These are phyloP conservation scores for Saccostrea glomerata DNA, from an alignment of 1,140 invertebrate species.

Conservation along the genomic window DNA sequence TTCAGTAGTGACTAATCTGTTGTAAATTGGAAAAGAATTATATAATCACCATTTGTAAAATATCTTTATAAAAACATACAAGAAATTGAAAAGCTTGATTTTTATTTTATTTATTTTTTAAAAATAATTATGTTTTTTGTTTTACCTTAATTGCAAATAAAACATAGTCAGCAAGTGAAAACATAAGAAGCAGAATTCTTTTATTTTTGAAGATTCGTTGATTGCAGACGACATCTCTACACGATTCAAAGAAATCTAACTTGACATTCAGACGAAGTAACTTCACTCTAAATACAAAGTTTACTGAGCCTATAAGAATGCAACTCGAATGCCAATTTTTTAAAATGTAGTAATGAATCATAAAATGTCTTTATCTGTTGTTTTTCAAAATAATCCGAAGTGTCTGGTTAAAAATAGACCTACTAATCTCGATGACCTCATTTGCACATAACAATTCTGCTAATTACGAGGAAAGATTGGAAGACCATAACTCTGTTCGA, in stretches of 20 bases:
- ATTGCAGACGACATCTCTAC: no score
- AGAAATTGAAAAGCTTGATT: no score
- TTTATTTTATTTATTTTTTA: no score
- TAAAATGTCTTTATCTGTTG: constrained; percentile 37
- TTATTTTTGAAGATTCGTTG: neutral
- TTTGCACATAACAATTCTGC: constrained; percentile 12
- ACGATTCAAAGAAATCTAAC: neutral
- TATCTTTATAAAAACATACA: no score
- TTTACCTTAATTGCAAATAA: no score
- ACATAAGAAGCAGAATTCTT: neutral
- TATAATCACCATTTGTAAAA: no score
- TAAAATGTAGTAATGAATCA: constrained; percentile 32
- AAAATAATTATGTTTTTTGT: no score
- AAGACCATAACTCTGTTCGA: neutral
- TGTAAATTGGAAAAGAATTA: no score
- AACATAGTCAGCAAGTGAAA: no score
- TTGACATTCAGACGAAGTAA: neutral
- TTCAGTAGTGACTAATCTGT: constrained; percentile 8
- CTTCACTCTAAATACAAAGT: neutral
- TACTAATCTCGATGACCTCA: constrained; percentile 28
- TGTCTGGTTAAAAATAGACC: constrained; percentile 28
- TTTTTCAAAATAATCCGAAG: constrained; percentile 23
- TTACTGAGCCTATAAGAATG: constrained; percentile 15
- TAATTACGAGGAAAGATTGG: constrained; percentile 10
- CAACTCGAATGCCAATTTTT: constrained; percentile 15